Evolutionary conservation across 2,797 vertebrate genomes (phyloP).

Genomic region (Pangasius macronema): DNA sequence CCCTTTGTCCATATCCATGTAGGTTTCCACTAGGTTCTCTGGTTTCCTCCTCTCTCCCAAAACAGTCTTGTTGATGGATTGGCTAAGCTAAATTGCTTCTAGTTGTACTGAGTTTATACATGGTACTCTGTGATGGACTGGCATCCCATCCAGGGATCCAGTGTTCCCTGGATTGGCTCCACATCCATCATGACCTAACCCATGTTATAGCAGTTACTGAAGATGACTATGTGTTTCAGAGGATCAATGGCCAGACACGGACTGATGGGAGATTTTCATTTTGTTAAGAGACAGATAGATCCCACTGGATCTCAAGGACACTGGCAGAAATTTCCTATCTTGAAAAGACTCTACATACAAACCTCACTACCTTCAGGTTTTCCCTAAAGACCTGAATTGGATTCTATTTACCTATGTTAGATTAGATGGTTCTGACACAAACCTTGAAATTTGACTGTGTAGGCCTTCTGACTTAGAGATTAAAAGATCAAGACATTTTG

Average conservation of each 20-base stretch:
- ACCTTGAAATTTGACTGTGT: constrained; percentile 34
- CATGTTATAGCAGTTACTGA: not conserved
- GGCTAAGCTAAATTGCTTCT: not conserved
- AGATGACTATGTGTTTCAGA: not conserved
- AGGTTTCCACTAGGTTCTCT: not conserved
- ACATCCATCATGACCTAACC: not conserved
- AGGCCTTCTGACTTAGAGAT: constrained; percentile 34
- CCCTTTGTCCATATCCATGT: not conserved
- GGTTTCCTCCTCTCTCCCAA: not conserved
- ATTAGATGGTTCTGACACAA: constrained; percentile 29
- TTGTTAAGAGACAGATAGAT: not conserved
- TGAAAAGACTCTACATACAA: not conserved
- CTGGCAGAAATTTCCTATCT: not conserved
- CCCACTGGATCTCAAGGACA: not conserved
- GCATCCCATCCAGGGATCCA: not conserved
- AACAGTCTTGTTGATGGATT: not conserved
- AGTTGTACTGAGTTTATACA: not conserved
- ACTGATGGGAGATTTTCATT: not conserved
- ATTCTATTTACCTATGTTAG: constrained; percentile 18
- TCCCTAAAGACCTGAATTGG: constrained; percentile 2
- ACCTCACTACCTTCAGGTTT: not conserved
- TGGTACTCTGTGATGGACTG: not conserved
- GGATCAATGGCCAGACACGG: not conserved
- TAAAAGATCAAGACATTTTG: constrained; percentile 37
- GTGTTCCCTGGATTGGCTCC: not conserved